Base-by-base conservation (phyloP, 92 coral and sea anemone genomes). In the Zoanthus gigantus region DNA sequence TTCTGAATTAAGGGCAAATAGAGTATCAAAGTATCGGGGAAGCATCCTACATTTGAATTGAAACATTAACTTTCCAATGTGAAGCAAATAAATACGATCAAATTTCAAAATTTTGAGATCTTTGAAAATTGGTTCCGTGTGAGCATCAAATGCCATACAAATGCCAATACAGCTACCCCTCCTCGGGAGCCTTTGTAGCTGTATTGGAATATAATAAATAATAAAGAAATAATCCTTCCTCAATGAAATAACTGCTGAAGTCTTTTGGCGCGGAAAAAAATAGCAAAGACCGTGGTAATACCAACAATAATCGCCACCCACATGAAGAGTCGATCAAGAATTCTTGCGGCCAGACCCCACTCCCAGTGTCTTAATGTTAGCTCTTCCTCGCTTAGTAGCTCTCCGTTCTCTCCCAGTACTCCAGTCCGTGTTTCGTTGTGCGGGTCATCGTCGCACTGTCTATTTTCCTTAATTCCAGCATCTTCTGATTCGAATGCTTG, bases 341-440 rank as follows among this genome's bases (percentile, higher is more conserved):
- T 93, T 44, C 89, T 84, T 17, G 96, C 94, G 57, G 98, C 96
- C 84, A 86, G 84, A 85, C 87, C 89, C 98, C 98, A 94, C 72
- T 94, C 94, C 96, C 94, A 92, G 18, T 94, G 90, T 12, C 98
- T 85, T n/a, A 90, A 47, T 42, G 92, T 82, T 65, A 94, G 74
- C 17, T 94, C 98, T 37, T 93, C 83, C 60, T 90, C 95, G 13
- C 82, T 88, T 1, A 94, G 90, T 23, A 87, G 82, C 75, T 93
- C 93, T 14, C 98, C 98, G 65, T 93, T 93, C 79, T 94, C 98
- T 16, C 90, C 98, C 66, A 75, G 83, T 47, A 92, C 87, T 17
- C 80, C 85, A 37, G 95, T 74, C 37, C 42, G 83, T 1, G 76
- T 60, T 18, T 90, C 85, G 8, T 67, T 56, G 47, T 87, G 31